Conservation (phyloP, 2,113 vertebrate genomes). For the Arenaria interpres region DNA sequence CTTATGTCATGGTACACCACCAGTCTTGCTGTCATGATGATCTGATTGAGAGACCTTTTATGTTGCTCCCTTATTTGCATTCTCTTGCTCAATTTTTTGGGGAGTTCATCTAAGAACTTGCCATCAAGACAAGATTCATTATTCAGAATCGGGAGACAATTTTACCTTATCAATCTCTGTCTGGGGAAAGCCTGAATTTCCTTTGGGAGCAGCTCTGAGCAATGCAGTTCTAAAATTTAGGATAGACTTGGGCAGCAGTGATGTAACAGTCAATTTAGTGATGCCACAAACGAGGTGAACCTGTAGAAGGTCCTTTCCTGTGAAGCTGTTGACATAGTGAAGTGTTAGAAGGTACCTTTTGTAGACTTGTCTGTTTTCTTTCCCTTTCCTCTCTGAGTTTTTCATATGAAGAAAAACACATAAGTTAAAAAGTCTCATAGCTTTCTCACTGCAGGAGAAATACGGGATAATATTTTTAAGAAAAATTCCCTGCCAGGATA, state of each 20-base stretch:
- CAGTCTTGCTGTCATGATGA: neutral
- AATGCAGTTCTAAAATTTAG: neutral
- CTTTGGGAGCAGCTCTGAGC: neutral
- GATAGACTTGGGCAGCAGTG: neutral
- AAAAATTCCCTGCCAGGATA: constrained; percentile 46
- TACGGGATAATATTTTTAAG: constrained; percentile 22
- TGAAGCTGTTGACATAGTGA: neutral
- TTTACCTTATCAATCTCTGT: neutral
- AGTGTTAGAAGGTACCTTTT: neutral
- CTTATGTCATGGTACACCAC: neutral
- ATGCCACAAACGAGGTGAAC: neutral
- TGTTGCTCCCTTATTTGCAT: neutral
- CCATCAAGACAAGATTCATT: neutral
- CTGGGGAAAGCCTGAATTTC: neutral
- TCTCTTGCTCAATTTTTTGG: neutral
- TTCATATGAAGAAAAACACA: neutral
- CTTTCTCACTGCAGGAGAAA: constrained; percentile 55
- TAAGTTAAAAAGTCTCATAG: neutral
- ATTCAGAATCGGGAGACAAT: neutral
- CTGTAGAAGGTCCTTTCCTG: neutral
- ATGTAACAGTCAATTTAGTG: neutral
- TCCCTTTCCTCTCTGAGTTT: neutral
- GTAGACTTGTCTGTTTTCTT: neutral
- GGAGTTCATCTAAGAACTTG: neutral
- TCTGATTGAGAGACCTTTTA: neutral